Evolutionary conservation across 2,113 vertebrate genomes (phyloP), one percentile per base, ranked within the genome.

Genomic region (Butorides virescens): DNA sequence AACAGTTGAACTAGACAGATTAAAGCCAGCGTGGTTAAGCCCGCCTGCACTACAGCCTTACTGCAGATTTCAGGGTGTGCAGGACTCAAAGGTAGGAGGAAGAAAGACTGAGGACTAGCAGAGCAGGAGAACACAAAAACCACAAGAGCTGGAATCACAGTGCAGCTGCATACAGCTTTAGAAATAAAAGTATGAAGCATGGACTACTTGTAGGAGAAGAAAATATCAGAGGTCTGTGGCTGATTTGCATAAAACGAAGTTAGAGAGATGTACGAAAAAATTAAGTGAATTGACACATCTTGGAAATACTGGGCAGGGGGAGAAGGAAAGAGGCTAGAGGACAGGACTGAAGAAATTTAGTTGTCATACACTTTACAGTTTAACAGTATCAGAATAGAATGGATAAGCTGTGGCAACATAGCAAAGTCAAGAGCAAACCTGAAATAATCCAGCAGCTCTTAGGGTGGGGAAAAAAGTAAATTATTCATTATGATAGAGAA

Each of bases 1-100:
- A 56, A 3, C 0, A 65, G 20, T 32, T 3, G 0, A 46, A 76
- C 14, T 5, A 80, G 44, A 86, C 1, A 2, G 46, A 62, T 58
- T 74, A 81, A 74, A 88, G 30, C 0, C 2, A 83, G 34, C 17
- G 47, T 65, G 27, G 44, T 50, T 72, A 73, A 73, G 37, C 4
- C 55, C 70, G 10, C 19, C 46, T 67, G 29, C 12, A 14, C 50
- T 50, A 62, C 36, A 58, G 42, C 61, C 47, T 63, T 39, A 30
- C 55, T 70, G 67, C n/a, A 62, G 39, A 56, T 26, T 68, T 44
- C 55, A 62, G 15, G 6, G 27, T 15, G 16, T 39, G 6, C 22
- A 49, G 44, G 67, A 55, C 36, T 62, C n/a, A 62, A 67, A 67
- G 53, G 67, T 1, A 67, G 47, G 32, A 78, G 27, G 61, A 88